phyloP scores from a whole-genome alignment of 64 coral and sea anemone genomes.

The Montipora sp. region DNA sequence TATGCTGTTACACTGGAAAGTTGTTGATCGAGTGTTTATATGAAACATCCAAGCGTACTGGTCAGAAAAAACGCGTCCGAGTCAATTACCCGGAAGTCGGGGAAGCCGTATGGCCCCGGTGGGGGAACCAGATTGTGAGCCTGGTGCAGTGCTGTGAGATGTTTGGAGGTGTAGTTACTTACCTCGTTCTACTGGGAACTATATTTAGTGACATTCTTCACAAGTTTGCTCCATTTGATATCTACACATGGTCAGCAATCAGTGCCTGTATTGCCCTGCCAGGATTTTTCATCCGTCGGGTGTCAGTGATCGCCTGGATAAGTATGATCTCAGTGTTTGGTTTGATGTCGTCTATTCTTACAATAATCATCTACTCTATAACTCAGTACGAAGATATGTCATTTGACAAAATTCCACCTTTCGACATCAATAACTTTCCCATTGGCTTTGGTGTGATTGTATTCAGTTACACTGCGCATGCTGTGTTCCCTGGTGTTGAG shows the following conservation, averaged over 20 bases:
- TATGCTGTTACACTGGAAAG: conserved; percentile 89
- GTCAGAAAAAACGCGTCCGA: conserved; percentile 64
- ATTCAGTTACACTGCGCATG: conserved; percentile 82
- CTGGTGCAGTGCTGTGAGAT: conserved; percentile 89
- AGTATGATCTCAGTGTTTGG: conserved; percentile 92
- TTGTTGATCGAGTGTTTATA: conserved; percentile 88
- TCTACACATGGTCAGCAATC: conserved; percentile 74
- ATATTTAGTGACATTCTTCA: conserved; percentile 69
- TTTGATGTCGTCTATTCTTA: conserved; percentile 68
- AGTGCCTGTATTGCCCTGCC: conserved; percentile 78
- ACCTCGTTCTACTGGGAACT: conserved; percentile 80
- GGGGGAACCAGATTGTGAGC: conserved; percentile 85
- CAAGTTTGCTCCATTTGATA: conserved; percentile 59
- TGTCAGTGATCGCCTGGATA: conserved; percentile 93
- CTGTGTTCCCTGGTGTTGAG: conserved; percentile 87
- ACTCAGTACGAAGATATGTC: conserved; percentile 70
- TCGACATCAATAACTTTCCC: conserved; percentile 67
- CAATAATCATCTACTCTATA: conserved; percentile 77
- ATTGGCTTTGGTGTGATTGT: conserved; percentile 93
- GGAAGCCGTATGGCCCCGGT: conserved; percentile 86
- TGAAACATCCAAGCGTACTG: conserved; percentile 72
- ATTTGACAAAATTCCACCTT: conserved; percentile 71
- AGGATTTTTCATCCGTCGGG: conserved; percentile 74
- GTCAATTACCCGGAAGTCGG: conserved; percentile 88
- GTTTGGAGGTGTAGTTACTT: conserved; percentile 85